Evolutionary conservation across 2,797 vertebrate species (phyloP), one percentile per base, ranked within the genome.

Genomic region (Leontocebus nigricollis): DNA sequence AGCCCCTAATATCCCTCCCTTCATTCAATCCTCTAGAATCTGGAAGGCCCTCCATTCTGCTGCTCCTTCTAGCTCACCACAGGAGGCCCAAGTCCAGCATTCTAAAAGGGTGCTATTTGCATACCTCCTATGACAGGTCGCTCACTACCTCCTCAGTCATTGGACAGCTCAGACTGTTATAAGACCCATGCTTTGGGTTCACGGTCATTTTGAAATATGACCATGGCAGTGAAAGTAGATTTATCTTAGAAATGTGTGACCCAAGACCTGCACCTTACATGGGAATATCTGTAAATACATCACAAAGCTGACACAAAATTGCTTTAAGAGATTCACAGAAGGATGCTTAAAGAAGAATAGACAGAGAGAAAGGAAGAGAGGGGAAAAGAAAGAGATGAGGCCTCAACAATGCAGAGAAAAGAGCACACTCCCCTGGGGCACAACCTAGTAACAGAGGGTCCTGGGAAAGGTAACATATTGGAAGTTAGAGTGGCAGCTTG

Each of bases 61-160:
- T 64, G 17, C 3, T 41, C 14, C 55, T 92, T 91, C 67, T 77
- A 52, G 83, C 46, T 89, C 36, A 50, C 77, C 77, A 86, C 19
- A 91, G 81, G 36, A 90, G 30, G 67, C 67, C 72, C 73, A 52
- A 22, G 9, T 72, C 48, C 93, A 97, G 61, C 72, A 73, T 93
- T 93, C 90, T 95, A 89, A 94, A 89, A 95, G 17, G 44, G 30
- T 83, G 48, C 55, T 93, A 57, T 76, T 95, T 94, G 15, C 30
- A 95, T 20, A 76, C 61, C 6, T 90, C 24, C 89, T 70, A 1
- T 90, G 59, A 87, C 39, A 94, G 67, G 52, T 84, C 30, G 4
- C 59, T 83, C 52, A 91, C 80, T 86, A 75, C 46, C 17, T 88
- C 8, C 6, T 93, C 59, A 88, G 12, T 94, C 76, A 75, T 1